Percentiles rank a stretch among this genome's conserved stretches.
These are phyloP conservation scores for Clivina fossor DNA, from an alignment of 2,888 invertebrate genomes.

Conservation along the genomic window DNA sequence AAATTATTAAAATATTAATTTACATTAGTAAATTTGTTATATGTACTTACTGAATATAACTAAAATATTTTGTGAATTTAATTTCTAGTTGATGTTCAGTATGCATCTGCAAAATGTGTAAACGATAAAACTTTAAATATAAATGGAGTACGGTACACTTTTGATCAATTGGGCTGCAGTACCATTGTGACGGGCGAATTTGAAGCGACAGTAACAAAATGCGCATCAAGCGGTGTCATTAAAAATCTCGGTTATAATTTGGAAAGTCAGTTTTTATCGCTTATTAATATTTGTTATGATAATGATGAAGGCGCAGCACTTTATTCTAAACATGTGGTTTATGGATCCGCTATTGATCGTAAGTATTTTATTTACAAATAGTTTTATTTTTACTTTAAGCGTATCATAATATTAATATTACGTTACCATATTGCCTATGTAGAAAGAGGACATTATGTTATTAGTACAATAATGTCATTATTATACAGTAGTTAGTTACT, in stretches of 20 bases:
- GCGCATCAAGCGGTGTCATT: conserved; percentile 18
- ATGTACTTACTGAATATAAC: too few relatives aligned
- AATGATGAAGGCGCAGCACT: conserved; percentile 46
- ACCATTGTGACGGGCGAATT: conserved; percentile 42
- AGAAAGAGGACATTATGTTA: too few relatives aligned
- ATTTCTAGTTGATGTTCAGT: conserved; percentile 44
- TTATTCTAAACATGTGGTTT: conserved; percentile 49
- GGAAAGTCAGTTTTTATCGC: conserved; percentile 20
- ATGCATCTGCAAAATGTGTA: conserved; percentile 43
- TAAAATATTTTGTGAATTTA: conserved; percentile 5
- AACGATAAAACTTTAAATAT: conserved; percentile 41
- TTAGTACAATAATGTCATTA: too few relatives aligned
- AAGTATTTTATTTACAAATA: too few relatives aligned
- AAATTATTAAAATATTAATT: background rate
- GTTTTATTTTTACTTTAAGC: too few relatives aligned
- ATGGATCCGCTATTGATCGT: conserved; percentile 51
- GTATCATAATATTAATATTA: too few relatives aligned
- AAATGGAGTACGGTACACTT: too few relatives aligned
- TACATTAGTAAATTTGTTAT: conserved; percentile 1
- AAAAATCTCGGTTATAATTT: conserved; percentile 21
- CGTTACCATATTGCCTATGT: too few relatives aligned
- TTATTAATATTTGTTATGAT: conserved; percentile 50
- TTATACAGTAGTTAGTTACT: too few relatives aligned
- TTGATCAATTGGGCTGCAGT: conserved; percentile 45
- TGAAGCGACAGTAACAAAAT: conserved; percentile 1